Conservation (phyloP, 2,888 invertebrate species). For the Campaea margaritaria region DNA sequence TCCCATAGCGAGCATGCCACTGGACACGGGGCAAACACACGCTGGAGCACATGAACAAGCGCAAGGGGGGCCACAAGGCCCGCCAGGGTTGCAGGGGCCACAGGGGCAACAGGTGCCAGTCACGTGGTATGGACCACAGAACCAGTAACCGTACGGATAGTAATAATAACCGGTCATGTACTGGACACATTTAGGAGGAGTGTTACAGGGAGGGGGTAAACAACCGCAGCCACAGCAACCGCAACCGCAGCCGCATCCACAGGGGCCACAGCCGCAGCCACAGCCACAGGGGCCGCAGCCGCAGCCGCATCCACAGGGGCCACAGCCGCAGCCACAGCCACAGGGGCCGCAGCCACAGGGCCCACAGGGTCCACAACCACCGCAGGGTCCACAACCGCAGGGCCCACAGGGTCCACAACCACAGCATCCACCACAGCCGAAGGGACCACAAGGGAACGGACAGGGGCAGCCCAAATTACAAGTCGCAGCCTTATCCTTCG, state of each 20-base stretch:
- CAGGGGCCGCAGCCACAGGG: background rate
- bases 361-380: conserved; percentile 21
- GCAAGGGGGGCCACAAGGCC: conserved; percentile 42
- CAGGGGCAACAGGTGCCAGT: conserved; percentile 57
- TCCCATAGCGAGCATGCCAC: conserved; percentile 10
- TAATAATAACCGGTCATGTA: conserved; percentile 77
- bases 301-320: conserved; percentile 3
- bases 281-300: conserved; percentile 4
- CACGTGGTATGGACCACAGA: conserved; percentile 74
- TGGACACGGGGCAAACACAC: conserved; percentile 15
- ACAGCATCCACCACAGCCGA: too few relatives aligned
- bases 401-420: conserved; percentile 40
- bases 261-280: conserved; percentile 33
- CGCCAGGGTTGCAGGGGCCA: conserved; percentile 40
- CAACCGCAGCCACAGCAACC: conserved; percentile 55
- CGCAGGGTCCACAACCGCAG: conserved; percentile 33
- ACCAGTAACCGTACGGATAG: conserved; percentile 75
- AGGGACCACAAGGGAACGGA: conserved; percentile 54
- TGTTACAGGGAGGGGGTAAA: conserved; percentile 69
- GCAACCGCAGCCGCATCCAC: conserved; percentile 54
- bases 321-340: conserved; percentile 8
- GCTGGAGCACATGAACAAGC: conserved; percentile 37
- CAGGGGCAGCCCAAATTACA: conserved; percentile 46
- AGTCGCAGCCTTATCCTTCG: conserved; percentile 23
- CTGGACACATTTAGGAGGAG: conserved; percentile 66